Evolutionary conservation across 2,888 invertebrate species (phyloP).

Genomic region (Melieria omissa): DNA sequence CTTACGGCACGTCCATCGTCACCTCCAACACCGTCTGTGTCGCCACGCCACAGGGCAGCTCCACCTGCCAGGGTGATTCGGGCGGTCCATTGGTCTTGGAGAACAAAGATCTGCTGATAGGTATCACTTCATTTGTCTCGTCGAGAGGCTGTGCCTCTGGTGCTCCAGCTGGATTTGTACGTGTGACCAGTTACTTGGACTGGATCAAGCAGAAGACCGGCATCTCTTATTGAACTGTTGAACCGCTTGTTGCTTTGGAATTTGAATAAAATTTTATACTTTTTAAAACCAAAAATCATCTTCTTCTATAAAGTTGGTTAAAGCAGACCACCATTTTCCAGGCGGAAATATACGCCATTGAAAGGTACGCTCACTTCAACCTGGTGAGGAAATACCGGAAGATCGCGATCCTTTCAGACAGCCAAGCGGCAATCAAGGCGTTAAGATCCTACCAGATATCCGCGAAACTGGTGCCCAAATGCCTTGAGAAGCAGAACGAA

Average conservation of each 20-base stretch:
- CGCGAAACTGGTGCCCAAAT: too few species aligned
- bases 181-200: conserved; percentile 50
- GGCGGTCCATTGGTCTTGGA: conserved; percentile 57
- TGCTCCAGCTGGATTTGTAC: conserved; percentile 50
- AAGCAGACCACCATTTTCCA: too few species aligned
- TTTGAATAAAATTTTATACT: not conserved
- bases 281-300: not conserved
- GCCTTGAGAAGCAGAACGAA: too few species aligned
- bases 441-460: too few species aligned
- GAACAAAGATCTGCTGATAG: conserved; percentile 43
- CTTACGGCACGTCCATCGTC: conserved; percentile 46
- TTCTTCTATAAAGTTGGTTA: not conserved
- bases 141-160: conserved; percentile 48
- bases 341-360: too few species aligned
- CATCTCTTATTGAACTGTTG: conserved; percentile 41
- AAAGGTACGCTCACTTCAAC: too few species aligned
- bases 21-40: conserved; percentile 51
- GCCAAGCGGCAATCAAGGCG: too few species aligned
- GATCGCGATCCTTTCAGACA: too few species aligned
- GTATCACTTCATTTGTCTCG: conserved; percentile 55
- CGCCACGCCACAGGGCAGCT: conserved; percentile 48
- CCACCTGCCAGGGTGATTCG: conserved; percentile 60
- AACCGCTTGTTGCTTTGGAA: not conserved
- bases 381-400: too few species aligned
- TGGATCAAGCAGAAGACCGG: conserved; percentile 52